A percentile compares a stretch with the other conserved stretches of the same genome.
Conservation (phyloP, 2,113 vertebrate genomes). For the Scophthalmus maximus region DNA sequence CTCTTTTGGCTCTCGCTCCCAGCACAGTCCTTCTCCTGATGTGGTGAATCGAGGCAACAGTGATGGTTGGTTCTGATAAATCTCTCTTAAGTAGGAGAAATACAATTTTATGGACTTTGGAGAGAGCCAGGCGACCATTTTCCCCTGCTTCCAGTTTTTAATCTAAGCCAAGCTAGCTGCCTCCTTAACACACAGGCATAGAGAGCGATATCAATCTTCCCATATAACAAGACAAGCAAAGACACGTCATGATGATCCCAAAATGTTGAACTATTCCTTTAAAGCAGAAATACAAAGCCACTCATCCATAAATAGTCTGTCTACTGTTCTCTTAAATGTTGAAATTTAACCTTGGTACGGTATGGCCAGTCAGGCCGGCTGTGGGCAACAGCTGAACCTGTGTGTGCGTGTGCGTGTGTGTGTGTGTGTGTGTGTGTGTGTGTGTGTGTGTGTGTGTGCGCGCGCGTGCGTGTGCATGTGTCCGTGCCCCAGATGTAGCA, state of each 20-base stretch:
- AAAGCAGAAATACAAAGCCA: conserved; percentile 25
- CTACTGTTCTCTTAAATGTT: conserved; percentile 30
- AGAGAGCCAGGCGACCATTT: neutral
- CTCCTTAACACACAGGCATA: neutral
- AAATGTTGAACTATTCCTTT: conserved; percentile 19
- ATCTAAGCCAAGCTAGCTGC: neutral
- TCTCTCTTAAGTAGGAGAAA: neutral
- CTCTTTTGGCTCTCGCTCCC: conserved; percentile 94
- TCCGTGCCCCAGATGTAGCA: conserved; percentile 40
- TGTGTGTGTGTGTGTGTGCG: conserved; percentile 23
- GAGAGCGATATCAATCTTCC: neutral
- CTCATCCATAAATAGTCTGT: conserved; percentile 47
- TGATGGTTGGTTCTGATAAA: conserved; percentile 86
- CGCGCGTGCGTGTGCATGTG: conserved; percentile 21
- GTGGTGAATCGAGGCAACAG: conserved; percentile 91
- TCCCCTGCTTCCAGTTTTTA: neutral
- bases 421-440: conserved; percentile 13
- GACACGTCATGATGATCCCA: neutral
- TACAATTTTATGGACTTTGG: neutral
- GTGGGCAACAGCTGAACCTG: conserved; percentile 67
- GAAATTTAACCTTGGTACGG: conserved; percentile 51
- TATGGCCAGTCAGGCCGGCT: conserved; percentile 20
- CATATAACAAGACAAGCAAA: neutral
- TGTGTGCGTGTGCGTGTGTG: conserved; percentile 30
- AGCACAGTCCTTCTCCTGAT: conserved; percentile 95